Conservation (phyloP, 2,113 vertebrate genomes). For the Apistogramma diplotaenia region DNA sequence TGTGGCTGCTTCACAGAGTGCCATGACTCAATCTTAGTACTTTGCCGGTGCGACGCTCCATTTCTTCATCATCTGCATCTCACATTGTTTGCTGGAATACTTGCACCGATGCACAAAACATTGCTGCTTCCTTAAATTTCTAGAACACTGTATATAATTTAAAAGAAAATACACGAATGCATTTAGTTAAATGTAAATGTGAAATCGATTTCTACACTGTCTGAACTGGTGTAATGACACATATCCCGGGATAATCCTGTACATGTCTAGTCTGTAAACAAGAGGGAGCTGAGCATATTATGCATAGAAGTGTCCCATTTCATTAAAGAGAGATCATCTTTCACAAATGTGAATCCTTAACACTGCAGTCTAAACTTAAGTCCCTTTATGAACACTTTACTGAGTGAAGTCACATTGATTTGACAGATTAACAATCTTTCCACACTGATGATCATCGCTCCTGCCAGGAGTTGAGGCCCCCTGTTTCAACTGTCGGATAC, state of each 20-base stretch:
- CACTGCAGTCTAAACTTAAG: slow-evolving; percentile 16
- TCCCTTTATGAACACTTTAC: slow-evolving; percentile 50
- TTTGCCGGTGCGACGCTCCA: neutral
- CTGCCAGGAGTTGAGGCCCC: slow-evolving; percentile 42
- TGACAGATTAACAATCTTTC: slow-evolving; percentile 67
- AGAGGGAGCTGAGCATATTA: neutral
- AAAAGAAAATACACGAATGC: neutral
- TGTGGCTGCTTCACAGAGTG: neutral
- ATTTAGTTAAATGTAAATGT: neutral
- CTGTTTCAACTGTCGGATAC: slow-evolving; percentile 62
- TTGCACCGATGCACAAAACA: neutral
- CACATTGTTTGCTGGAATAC: neutral
- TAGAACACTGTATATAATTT: neutral
- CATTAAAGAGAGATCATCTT: slow-evolving; percentile 6
- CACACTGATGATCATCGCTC: slow-evolving; percentile 46
- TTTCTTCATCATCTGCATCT: neutral
- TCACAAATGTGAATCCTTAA: slow-evolving; percentile 30
- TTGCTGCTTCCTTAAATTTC: neutral
- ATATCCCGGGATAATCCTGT: neutral
- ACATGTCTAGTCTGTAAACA: neutral
- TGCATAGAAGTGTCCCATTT: neutral
- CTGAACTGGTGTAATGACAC: neutral
- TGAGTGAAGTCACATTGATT: slow-evolving; percentile 64
- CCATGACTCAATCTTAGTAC: neutral
- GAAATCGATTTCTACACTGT: neutral